phyloP scores from a whole-genome alignment of 2,113 vertebrate genomes.

The Carollia perspicillata region DNA sequence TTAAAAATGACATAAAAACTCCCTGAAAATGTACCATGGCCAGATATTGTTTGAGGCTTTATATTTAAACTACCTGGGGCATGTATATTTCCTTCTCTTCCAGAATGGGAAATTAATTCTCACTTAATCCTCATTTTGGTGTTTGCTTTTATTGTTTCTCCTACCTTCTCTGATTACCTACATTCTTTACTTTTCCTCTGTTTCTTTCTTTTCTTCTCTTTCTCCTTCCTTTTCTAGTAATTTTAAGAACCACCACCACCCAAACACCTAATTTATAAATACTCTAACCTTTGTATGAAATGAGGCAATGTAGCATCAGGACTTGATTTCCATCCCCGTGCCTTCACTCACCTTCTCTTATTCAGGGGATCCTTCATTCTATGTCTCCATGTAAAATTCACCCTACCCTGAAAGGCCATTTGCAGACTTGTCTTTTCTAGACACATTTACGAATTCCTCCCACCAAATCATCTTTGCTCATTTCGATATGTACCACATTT shows the following conservation, averaged over 20 bases:
- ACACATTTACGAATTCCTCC: neutral
- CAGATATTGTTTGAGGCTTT: neutral
- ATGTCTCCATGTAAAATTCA: neutral
- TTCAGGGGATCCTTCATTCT: neutral
- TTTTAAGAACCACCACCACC: neutral
- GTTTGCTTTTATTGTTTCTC: neutral
- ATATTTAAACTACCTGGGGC: neutral
- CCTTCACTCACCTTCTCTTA: neutral
- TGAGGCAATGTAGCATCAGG: neutral
- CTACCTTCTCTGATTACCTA: neutral
- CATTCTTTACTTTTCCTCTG: neutral
- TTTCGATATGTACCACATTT: neutral
- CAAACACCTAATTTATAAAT: neutral
- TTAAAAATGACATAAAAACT: neutral
- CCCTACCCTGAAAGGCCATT: neutral
- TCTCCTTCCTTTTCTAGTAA: neutral
- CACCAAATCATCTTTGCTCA: neutral
- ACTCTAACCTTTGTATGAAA: neutral
- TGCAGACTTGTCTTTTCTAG: neutral
- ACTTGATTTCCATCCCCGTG: neutral
- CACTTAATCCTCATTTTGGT: neutral
- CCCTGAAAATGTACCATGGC: neutral
- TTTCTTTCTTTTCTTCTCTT: neutral
- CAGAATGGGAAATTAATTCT: neutral
- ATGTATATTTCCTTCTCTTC: neutral